Percentiles rank a stretch among this genome's conserved stretches.
These are phyloP conservation scores for Gambusia affinis DNA, from an alignment of 2,113 vertebrate species.

Conservation along the genomic window DNA sequence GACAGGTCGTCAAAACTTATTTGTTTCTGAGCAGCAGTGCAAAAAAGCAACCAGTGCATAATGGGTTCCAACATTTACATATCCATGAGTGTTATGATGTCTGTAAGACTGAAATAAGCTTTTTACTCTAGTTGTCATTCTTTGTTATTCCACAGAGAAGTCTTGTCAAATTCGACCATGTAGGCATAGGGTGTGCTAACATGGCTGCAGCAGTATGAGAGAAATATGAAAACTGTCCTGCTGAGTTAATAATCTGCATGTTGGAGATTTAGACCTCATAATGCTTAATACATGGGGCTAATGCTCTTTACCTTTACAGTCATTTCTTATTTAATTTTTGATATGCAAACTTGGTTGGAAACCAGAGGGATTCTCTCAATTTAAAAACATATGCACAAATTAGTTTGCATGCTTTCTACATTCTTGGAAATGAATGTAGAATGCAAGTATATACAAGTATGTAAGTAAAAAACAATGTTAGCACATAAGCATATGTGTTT, in stretches of 20 bases:
- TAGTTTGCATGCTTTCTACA: neutral
- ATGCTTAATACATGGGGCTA: no score
- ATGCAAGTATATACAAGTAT: no score
- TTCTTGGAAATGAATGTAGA: neutral
- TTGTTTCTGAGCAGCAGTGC: constrained; percentile 39
- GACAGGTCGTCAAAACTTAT: constrained; percentile 44
- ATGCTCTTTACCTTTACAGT: no score
- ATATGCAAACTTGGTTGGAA: neutral
- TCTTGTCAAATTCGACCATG: constrained; percentile 33
- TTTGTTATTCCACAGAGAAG: constrained; percentile 40
- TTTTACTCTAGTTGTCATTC: constrained; percentile 52
- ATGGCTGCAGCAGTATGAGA: constrained; percentile 14
- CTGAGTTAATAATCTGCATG: constrained; percentile 3
- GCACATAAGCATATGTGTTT: constrained; percentile 2
- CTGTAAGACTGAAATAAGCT: constrained; percentile 31
- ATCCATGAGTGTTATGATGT: constrained; percentile 50
- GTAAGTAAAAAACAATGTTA: neutral
- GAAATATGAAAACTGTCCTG: constrained; percentile 5
- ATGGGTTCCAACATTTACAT: constrained; percentile 34
- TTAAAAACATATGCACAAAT: neutral
- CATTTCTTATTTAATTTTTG: neutral
- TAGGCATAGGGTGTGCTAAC: constrained; percentile 19
- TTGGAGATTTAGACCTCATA: neutral
- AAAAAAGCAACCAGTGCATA: constrained; percentile 45
- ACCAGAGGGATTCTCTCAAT: neutral